Evolutionary conservation across 2,888 invertebrate genomes (phyloP), one percentile per base, ranked within the genome.

Genomic region (Erpobdella octoculata): DNA sequence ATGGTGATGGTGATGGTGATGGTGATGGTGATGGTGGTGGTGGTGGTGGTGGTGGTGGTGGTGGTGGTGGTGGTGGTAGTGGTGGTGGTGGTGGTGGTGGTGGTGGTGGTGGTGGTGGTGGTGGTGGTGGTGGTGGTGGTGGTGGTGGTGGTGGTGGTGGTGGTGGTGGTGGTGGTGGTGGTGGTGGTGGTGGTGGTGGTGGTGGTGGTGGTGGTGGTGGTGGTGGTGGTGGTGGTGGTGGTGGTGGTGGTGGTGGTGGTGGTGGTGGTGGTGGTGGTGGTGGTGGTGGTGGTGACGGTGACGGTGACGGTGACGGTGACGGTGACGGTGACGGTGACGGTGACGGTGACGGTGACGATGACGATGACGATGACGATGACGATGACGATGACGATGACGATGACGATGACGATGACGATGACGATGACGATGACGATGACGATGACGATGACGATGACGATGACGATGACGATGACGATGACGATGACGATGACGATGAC

Each of bases 401-500:
- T 36, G 37, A 65, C 21, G 65, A 65, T 36, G 65, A 36, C 35
- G 65, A 65, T 65, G 65, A 65, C 21, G 65, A 65, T 36, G 37
- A 65, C 35, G 65, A 65, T 65, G 65, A 65, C 21, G 37, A 65
- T 36, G 65, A 65, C 21, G 65, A 36, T 65, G 65, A 65, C 35
- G 65, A 65, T 36, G 65, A 65, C 21, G 37, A 65, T 65, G 65
- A 65, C 21, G 65, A 65, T 36, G 37, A 65, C 35, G 65, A 65
- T 36, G 65, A 65, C 21, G 65, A 65, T 59, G 61, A 59, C 21
- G 61, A 59, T 59, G 61, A 59, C 21, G 61, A 59, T 59, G 61
- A 59, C 21, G 61, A 59, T 59, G 61, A 59, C 21, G 61, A 59
- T 59, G 61, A 59, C 21, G 61, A 59, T 59, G 61, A 59, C 21